Percentiles rank a stretch among this genome's conserved stretches.
Conservation (phyloP, 2,888 invertebrate genomes). For the Watsonalla binaria region DNA sequence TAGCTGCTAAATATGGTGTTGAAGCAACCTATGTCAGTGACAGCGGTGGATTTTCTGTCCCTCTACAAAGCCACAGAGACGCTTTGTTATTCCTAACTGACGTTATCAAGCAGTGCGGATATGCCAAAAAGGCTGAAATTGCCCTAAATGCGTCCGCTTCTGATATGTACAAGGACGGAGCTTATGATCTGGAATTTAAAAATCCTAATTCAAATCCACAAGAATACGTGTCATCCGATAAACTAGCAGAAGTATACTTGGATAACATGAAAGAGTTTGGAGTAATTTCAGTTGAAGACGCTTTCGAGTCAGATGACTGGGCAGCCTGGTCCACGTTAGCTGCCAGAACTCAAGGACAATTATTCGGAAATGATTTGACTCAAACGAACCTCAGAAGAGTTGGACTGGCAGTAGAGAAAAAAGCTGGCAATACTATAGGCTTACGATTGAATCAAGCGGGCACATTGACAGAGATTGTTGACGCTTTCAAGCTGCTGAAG, state of each 20-base stretch:
- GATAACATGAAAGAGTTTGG: slow-evolving; percentile 93
- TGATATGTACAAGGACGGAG: slow-evolving; percentile 92
- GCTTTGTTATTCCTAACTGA: slow-evolving; percentile 89
- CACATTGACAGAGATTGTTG: slow-evolving; percentile 96
- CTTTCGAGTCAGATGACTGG: slow-evolving; percentile 99
- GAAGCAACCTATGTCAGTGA: slow-evolving; percentile 97
- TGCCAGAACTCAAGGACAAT: slow-evolving; percentile 83
- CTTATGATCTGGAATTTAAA: slow-evolving; percentile 98
- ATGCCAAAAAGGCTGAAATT: slow-evolving; percentile 93
- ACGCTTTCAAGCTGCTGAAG: slow-evolving; percentile 94
- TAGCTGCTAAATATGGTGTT: slow-evolving; percentile 92
- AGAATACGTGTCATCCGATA: slow-evolving; percentile 89
- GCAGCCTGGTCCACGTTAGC: slow-evolving; percentile 93
- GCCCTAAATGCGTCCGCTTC: slow-evolving; percentile 98
- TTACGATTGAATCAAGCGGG: slow-evolving; percentile 99
- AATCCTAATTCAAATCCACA: slow-evolving; percentile 93
- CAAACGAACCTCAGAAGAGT: slow-evolving; percentile 94
- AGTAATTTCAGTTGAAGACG: slow-evolving; percentile 97
- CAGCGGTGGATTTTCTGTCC: slow-evolving; percentile 98
- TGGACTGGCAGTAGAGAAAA: slow-evolving; percentile 93
- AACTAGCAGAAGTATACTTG: slow-evolving; percentile 91
- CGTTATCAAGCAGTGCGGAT: slow-evolving; percentile 95
- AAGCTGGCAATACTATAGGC: slow-evolving; percentile 94
- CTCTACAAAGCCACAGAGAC: slow-evolving; percentile 95
- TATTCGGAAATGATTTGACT: slow-evolving; percentile 96